Evolutionary conservation across 1,140 invertebrate genomes (phyloP).

Genomic region (Sipha flava): DNA sequence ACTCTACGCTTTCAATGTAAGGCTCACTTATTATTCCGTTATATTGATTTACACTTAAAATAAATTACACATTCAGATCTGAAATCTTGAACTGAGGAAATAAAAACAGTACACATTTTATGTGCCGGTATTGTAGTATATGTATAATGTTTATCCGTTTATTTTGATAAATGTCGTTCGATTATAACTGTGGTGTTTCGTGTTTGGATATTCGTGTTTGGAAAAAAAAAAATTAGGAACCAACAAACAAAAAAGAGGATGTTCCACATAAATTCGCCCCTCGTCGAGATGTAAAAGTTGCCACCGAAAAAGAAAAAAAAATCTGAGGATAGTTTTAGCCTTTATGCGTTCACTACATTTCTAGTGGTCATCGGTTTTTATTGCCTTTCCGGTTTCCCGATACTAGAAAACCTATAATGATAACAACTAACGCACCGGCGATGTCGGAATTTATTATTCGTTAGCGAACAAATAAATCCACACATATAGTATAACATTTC

Average conservation of each 20-base stretch:
- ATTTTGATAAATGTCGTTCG: background rate
- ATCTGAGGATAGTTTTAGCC: background rate
- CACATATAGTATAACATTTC: background rate
- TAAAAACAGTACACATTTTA: too few species aligned
- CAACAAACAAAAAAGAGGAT: background rate
- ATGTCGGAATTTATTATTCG: background rate
- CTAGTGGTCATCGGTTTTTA: background rate
- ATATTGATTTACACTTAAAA: background rate
- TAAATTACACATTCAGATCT: background rate
- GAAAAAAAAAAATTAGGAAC: background rate
- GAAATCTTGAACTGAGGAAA: background rate
- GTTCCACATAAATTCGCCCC: background rate
- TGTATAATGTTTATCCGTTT: background rate
- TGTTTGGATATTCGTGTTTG: background rate
- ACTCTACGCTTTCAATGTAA: background rate
- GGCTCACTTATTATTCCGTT: background rate
- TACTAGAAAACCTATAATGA: background rate
- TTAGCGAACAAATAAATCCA: background rate
- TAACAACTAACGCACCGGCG: background rate
- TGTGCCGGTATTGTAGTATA: background rate
- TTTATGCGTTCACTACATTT: background rate
- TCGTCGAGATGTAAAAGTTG: background rate
- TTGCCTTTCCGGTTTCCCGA: slow-evolving; percentile 12
- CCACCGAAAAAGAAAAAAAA: background rate
- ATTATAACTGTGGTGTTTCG: background rate